phyloP scores from a whole-genome alignment of 2,888 invertebrate species.

The Augochlorella aurata region DNA sequence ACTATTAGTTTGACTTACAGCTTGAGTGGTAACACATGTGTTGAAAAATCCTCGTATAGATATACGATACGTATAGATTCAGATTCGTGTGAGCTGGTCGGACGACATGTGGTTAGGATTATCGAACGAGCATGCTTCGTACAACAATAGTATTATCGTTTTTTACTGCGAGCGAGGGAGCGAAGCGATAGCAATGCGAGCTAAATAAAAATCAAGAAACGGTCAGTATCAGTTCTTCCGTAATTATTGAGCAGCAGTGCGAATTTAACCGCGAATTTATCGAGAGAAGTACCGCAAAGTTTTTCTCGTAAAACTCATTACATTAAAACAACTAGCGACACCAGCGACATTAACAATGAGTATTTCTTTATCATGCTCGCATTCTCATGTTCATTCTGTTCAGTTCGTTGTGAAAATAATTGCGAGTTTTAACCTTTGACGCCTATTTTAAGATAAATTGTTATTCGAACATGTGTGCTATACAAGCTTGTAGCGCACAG shows the following conservation, averaged over 20 bases:
- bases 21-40: background rate
- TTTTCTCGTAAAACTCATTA: too few species aligned
- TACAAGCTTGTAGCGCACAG: too few species aligned
- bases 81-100: background rate
- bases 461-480: background rate
- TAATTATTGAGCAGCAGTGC: too few species aligned
- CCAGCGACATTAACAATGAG: too few species aligned
- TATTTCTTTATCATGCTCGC: too few species aligned
- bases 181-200: background rate
- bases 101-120: background rate
- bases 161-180: background rate
- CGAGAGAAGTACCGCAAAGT: too few species aligned
- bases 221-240: too few species aligned
- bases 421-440: background rate
- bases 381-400: too few species aligned
- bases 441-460: background rate
- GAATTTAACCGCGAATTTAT: too few species aligned
- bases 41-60: background rate
- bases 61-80: background rate
- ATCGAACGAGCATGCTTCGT: background rate
- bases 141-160: background rate
- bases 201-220: background rate
- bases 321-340: too few species aligned
- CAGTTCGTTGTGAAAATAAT: too few species aligned
- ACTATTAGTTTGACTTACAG: background rate